phyloP scores from a whole-genome alignment of 1,140 invertebrate species.

The Scylla paramamosain region DNA sequence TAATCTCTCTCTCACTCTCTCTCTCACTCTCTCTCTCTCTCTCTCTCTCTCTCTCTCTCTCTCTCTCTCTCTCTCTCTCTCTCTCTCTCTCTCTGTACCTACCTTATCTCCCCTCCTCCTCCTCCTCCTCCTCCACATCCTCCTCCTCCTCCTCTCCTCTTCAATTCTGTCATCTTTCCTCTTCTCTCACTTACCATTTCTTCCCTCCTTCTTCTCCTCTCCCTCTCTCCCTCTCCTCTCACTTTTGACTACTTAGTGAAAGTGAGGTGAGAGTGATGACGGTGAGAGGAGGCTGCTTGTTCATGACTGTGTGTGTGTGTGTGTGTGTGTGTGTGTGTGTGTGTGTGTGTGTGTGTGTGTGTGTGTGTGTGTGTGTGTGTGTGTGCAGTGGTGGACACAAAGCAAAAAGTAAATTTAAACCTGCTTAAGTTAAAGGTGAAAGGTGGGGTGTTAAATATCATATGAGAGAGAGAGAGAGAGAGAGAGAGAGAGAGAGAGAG shows the following conservation, averaged over 20 bases:
- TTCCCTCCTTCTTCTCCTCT: not conserved
- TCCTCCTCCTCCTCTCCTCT: not conserved
- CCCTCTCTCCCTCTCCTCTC: not conserved
- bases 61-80: not conserved
- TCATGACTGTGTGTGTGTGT: not conserved
- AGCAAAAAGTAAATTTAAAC: not conserved
- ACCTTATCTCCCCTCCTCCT: not conserved
- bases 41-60: not conserved
- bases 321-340: conserved; percentile 6
- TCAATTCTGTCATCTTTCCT: not conserved
- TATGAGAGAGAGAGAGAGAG: not conserved
- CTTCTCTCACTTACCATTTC: not conserved
- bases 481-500: conserved; percentile 44
- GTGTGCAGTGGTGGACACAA: too few relatives aligned
- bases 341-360: conserved; percentile 20
- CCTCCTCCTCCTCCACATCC: not conserved
- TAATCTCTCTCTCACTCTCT: not conserved
- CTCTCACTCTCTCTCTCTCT: not conserved
- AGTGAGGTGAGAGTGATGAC: not conserved
- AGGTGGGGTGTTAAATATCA: conserved; percentile 1
- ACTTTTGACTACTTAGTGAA: not conserved
- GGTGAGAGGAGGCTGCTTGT: not conserved
- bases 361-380: not conserved
- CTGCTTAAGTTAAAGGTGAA: conserved; percentile 18
- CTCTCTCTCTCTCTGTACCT: not conserved